A percentile compares a stretch with the other conserved stretches of the same genome.
These are phyloP conservation scores for Potamarius usumacintae DNA, from an alignment of 2,113 vertebrate genomes.

Conservation along the genomic window DNA sequence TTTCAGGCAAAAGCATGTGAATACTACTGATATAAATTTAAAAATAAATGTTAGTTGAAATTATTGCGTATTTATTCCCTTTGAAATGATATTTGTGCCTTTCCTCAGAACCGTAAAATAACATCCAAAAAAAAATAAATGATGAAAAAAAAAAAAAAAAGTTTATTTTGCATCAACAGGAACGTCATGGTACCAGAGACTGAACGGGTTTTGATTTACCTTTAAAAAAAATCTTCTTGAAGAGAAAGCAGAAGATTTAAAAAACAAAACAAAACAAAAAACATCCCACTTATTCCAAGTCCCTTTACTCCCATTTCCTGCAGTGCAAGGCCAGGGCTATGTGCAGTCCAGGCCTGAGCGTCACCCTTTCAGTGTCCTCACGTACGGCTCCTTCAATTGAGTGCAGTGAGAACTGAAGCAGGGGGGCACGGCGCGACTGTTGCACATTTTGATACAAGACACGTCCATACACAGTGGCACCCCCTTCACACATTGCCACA, in stretches of 20 bases:
- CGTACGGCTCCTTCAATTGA: slow-evolving; percentile 61
- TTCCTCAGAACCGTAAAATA: slow-evolving; percentile 77
- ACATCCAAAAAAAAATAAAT: slow-evolving; percentile 66
- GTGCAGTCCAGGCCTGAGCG: slow-evolving; percentile 66
- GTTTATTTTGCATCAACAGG: slow-evolving; percentile 74
- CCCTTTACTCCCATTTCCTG: slow-evolving; percentile 72
- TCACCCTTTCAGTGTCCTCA: slow-evolving; percentile 64
- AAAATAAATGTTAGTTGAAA: slow-evolving; percentile 83
- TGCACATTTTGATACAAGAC: slow-evolving; percentile 43
- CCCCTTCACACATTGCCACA: slow-evolving; percentile 73
- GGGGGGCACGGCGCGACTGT: slow-evolving; percentile 37
- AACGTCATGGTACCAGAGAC: slow-evolving; percentile 81
- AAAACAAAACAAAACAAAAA: slow-evolving; percentile 57
- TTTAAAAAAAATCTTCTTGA: slow-evolving; percentile 70
- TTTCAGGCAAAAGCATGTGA: slow-evolving; percentile 84
- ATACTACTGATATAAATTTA: slow-evolving; percentile 84
- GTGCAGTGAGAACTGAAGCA: slow-evolving; percentile 56
- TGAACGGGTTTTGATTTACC: slow-evolving; percentile 63
- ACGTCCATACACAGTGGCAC: slow-evolving; percentile 71
- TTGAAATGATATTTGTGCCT: slow-evolving; percentile 79
- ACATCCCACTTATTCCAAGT: slow-evolving; percentile 74
- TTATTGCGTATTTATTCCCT: slow-evolving; percentile 83
- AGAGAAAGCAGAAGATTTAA: slow-evolving; percentile 66
- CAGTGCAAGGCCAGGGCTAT: slow-evolving; percentile 65
- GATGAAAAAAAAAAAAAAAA: slow-evolving; percentile 52